A percentile compares a stretch with the other conserved stretches of the same genome.
Evolutionary conservation across 1,140 invertebrate species (phyloP).

Genomic region (Glossosoma conforme): DNA sequence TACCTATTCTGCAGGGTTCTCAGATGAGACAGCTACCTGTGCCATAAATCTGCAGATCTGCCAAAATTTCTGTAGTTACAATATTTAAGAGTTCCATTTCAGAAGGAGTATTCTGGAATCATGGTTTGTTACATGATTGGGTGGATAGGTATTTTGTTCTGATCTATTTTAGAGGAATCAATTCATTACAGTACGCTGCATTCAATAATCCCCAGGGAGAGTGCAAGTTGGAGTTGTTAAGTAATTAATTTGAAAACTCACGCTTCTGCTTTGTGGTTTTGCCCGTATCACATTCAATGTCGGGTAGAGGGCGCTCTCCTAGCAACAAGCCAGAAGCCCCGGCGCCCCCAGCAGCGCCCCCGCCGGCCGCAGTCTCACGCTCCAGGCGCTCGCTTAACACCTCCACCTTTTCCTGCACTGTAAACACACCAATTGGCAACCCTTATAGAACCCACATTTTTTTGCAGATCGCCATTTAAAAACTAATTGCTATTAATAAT

Average conservation of each 20-base stretch:
- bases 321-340: too few relatives aligned
- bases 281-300: conserved; percentile 57
- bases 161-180: background rate
- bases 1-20: too few relatives aligned
- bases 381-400: conserved; percentile 72
- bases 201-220: too few relatives aligned
- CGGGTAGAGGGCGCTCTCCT: conserved; percentile 60
- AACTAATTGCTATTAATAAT: background rate
- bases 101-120: background rate
- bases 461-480: background rate
- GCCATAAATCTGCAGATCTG: too few relatives aligned
- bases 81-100: background rate
- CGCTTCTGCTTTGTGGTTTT: conserved; percentile 67
- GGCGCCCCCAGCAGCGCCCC: too few relatives aligned
- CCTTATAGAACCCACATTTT: conserved; percentile 2
- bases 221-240: too few relatives aligned
- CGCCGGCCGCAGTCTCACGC: too few relatives aligned
- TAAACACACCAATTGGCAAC: conserved; percentile 42
- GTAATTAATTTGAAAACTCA: conserved; percentile 43
- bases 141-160: background rate
- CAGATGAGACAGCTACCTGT: too few relatives aligned
- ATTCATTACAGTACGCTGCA: background rate
- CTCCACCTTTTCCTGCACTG: conserved; percentile 89
- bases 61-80: background rate
- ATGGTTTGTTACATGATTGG: background rate